Base-by-base conservation (phyloP, 2,888 invertebrate genomes). In the Microplitis deprimator region DNA sequence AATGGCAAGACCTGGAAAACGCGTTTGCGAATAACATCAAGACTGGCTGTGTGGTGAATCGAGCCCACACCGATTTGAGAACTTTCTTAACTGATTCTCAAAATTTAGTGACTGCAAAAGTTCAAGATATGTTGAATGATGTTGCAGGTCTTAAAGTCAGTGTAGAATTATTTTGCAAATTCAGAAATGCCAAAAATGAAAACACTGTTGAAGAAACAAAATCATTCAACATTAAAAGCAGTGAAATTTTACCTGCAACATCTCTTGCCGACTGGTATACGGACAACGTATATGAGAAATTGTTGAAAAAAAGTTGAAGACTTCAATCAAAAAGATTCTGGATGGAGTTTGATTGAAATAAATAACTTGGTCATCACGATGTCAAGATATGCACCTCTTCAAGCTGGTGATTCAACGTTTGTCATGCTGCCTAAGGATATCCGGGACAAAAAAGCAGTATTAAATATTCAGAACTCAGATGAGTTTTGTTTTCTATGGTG, bases 191-290 rank as follows among this genome's bases (percentile, higher is more conserved):
- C 3, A 76, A 77, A 73, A 68, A 77, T 29, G 62, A 16, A 5
- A 68, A 73, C 4, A 74, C 71, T 13, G 68, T 73, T 13, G 78
- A 76, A 50, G 81, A 81, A 50, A 76, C 77, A 3, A 83, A 84
- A 78, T 78, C 73, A 73, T 84, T 84, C 76, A 80, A 79, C 39
- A 82, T 82, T 8, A 79, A 78, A 75, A 82, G 80, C 64, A 64
- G 77, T 17, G 69, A 79, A 6, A 82, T 85, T 65, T 72, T 80
- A 61, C 41, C 41, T 7, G 41, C 7, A 41, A 41, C 41, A 41
- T 8, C 6, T 3, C 10, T 41, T 7, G 41, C 7, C 10, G 41
- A 41, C 10, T 41, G 41, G 7, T 41, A 8, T 41, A 41, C 41
- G 7, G 41, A 6, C 40, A 65, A 81, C 41, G 68, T 82, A 39